These are phyloP conservation scores for Drosophila ezoana DNA, from an alignment of 2,888 invertebrate genomes.

Conservation along the genomic window DNA sequence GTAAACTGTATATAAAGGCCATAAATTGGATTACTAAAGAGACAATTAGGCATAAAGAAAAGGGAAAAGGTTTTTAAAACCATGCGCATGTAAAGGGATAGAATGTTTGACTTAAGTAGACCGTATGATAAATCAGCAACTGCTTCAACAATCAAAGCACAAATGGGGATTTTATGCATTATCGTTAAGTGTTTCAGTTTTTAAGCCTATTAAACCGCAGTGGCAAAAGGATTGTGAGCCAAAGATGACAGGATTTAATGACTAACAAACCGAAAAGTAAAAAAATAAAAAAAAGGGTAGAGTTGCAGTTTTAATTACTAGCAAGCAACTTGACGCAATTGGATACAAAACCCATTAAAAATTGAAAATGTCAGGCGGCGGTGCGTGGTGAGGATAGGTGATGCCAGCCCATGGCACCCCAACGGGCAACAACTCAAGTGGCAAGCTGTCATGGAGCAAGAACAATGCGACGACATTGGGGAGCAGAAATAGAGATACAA, in stretches of 20 bases:
- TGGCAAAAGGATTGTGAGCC: conserved; percentile 13
- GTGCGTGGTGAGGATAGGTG: neutral
- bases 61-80: conserved; percentile 20
- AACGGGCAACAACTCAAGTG: conserved; percentile 44
- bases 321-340: conserved; percentile 34
- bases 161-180: conserved; percentile 21
- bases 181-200: conserved; percentile 59
- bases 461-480: conserved; percentile 39
- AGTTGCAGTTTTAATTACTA: conserved; percentile 72
- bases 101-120: conserved; percentile 6
- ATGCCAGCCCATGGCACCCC: conserved; percentile 6
- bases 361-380: conserved; percentile 32
- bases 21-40: conserved; percentile 35
- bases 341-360: conserved; percentile 69
- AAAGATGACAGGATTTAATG: conserved; percentile 10
- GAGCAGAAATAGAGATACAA: conserved; percentile 47
- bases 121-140: conserved; percentile 19
- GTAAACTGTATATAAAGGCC: neutral
- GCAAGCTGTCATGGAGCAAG: conserved; percentile 32
- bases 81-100: neutral
- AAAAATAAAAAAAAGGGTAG: conserved; percentile 17
- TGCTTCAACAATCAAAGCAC: conserved; percentile 48
- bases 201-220: conserved; percentile 66
- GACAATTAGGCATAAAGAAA: conserved; percentile 9
- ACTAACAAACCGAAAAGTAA: neutral